Evolutionary conservation across 2,113 vertebrate genomes (phyloP).

Genomic region (Cryptomyrus ogoouensis): DNA sequence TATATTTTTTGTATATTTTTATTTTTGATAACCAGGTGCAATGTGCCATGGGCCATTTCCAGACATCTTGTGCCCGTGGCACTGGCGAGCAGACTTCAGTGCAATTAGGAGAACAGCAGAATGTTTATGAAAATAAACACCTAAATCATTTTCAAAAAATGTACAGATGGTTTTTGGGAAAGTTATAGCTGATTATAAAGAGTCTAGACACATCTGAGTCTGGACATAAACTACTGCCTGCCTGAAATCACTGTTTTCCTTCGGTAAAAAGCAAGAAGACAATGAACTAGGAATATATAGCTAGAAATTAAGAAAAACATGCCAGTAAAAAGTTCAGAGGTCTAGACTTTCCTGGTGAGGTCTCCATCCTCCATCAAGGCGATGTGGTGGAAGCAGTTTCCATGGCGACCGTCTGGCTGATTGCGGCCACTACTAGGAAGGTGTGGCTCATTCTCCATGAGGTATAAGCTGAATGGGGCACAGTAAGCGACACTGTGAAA

Average conservation of each 20-base stretch:
- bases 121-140: constrained; percentile 26
- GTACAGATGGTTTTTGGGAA: not conserved
- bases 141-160: constrained; percentile 1
- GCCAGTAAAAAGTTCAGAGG: not conserved
- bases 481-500: not conserved
- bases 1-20: constrained; percentile 48
- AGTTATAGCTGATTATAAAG: not conserved
- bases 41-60: constrained; percentile 35
- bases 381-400: constrained; percentile 43
- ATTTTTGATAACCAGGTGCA: constrained; percentile 47
- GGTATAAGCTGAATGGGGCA: constrained; percentile 27
- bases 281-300: not conserved
- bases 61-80: constrained; percentile 27
- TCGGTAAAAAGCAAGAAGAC: not conserved
- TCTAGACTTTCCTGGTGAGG: not conserved
- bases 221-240: not conserved
- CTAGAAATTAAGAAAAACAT: not conserved
- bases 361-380: constrained; percentile 40
- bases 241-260: not conserved
- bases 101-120: constrained; percentile 38
- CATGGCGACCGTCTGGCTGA: constrained; percentile 53
- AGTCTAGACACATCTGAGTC: not conserved
- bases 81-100: constrained; percentile 37
- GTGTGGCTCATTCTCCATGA: constrained; percentile 44
- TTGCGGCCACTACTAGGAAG: constrained; percentile 55